phyloP scores from a whole-genome alignment of 1,140 invertebrate species.

The Lepidurus arcticus region DNA sequence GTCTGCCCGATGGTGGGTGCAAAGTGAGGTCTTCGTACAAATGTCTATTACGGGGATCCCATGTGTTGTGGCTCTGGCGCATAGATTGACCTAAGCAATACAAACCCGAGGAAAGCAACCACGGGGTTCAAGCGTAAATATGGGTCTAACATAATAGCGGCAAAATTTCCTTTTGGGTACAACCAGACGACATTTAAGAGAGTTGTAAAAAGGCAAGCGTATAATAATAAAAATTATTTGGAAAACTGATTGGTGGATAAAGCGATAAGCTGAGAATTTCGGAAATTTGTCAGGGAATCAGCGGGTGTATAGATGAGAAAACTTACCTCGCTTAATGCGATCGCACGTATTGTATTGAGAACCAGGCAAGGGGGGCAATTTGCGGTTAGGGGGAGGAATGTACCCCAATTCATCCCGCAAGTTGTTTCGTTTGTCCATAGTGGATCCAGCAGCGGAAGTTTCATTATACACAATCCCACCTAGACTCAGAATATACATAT shows the following conservation, averaged over 20 bases:
- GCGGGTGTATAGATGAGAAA: background rate
- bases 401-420: conserved; percentile 82
- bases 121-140: conserved; percentile 28
- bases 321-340: conserved; percentile 81
- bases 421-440: conserved; percentile 71
- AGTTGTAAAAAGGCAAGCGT: conserved; percentile 19
- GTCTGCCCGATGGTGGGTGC: conserved; percentile 46
- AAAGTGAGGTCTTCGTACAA: conserved; percentile 76
- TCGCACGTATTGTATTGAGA: conserved; percentile 85
- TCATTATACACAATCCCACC: conserved; percentile 86
- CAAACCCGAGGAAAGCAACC: conserved; percentile 38
- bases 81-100: conserved; percentile 48
- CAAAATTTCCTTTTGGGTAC: background rate
- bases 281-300: background rate
- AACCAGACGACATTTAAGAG: conserved; percentile 23
- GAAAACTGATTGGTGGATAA: background rate
- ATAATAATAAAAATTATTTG: background rate
- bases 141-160: background rate
- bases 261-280: conserved; percentile 6
- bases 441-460: conserved; percentile 61
- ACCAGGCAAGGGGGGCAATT: conserved; percentile 81
- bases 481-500: conserved; percentile 43
- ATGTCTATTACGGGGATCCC: conserved; percentile 70
- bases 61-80: conserved; percentile 63
- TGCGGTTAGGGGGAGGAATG: conserved; percentile 84